Evolutionary conservation across 2,797 vertebrate genomes (phyloP).

Genomic region (Falco columbarius): DNA sequence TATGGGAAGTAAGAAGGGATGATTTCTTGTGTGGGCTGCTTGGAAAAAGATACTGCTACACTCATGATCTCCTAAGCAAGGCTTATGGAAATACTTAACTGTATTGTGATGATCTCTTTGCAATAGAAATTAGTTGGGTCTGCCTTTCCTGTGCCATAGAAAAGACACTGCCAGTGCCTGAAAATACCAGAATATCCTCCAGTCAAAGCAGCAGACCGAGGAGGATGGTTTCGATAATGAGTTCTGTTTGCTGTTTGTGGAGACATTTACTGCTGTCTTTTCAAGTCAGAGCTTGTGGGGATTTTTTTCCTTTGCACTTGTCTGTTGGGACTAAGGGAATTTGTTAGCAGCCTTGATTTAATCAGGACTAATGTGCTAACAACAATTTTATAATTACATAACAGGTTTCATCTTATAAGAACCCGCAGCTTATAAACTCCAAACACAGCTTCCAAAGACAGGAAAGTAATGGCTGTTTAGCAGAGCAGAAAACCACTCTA

Average conservation of each 20-base stretch:
- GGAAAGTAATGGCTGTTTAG: neutral
- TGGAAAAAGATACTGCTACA: neutral
- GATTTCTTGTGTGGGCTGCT: neutral
- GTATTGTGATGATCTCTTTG: neutral
- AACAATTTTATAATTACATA: constrained; percentile 23
- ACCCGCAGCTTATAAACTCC: neutral
- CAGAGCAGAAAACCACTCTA: neutral
- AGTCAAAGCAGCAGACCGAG: neutral
- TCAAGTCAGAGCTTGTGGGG: neutral
- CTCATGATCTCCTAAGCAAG: neutral
- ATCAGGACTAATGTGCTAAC: constrained; percentile 29
- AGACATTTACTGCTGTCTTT: neutral
- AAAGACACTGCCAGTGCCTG: neutral
- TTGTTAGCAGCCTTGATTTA: constrained; percentile 47
- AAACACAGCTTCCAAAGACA: neutral
- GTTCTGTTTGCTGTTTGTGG: constrained; percentile 13
- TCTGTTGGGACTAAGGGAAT: constrained; percentile 24
- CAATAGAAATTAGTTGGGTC: neutral
- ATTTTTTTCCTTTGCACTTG: constrained; percentile 26
- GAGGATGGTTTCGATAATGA: neutral
- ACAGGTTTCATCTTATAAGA: constrained; percentile 32
- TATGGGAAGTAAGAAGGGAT: neutral
- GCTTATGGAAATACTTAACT: neutral
- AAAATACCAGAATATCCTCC: neutral
- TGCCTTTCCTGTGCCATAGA: neutral